Evolutionary conservation across 53 echinoderm and acorn worm species (phyloP), one percentile per base, ranked within the genome.

Genomic region (Luidia sarsii): DNA sequence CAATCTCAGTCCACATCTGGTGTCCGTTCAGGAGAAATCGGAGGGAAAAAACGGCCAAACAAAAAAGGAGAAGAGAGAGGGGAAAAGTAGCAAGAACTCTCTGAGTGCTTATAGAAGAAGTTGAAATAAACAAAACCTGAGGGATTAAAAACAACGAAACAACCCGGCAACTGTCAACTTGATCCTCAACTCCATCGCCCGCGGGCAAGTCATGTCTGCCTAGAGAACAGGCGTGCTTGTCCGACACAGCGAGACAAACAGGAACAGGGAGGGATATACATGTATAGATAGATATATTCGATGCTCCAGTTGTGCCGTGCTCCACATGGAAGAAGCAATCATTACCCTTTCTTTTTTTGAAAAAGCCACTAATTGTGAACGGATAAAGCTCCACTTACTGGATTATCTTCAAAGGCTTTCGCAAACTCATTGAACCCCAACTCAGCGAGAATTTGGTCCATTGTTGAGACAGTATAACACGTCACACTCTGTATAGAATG

Each of bases 141-240:
- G 77, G 60, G 77, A 77, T 77, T 77, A 77, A 77, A 77, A 77
- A 77, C 77, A 77, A 46, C 27, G 61, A 77, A 32, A 48, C 77
- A 61, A 72, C 46, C 14, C 18, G 24, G 19, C 9, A 7, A 18
- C 43, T 77, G 77, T 77, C 77, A 77, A 35, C 48, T 77, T 7
- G 57, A 13, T 41, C 4, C 39, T 74, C 33, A 41, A 57, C 60
- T 27, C n/a, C n/a, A n/a, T n/a, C n/a, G n/a, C n/a, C n/a, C n/a
- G n/a, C n/a, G n/a, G n/a, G n/a, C n/a, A n/a, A n/a, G n/a, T n/a
- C n/a, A n/a, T n/a, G n/a, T n/a, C n/a, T n/a, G n/a, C n/a, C n/a
- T n/a, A n/a, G n/a, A n/a, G n/a, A n/a, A n/a, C n/a, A n/a, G n/a
- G n/a, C n/a, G n/a, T n/a, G n/a, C n/a, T n/a, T n/a, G n/a, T n/a